Evolutionary conservation across 2,113 vertebrate genomes (phyloP).

Genomic region (Octodon degus): DNA sequence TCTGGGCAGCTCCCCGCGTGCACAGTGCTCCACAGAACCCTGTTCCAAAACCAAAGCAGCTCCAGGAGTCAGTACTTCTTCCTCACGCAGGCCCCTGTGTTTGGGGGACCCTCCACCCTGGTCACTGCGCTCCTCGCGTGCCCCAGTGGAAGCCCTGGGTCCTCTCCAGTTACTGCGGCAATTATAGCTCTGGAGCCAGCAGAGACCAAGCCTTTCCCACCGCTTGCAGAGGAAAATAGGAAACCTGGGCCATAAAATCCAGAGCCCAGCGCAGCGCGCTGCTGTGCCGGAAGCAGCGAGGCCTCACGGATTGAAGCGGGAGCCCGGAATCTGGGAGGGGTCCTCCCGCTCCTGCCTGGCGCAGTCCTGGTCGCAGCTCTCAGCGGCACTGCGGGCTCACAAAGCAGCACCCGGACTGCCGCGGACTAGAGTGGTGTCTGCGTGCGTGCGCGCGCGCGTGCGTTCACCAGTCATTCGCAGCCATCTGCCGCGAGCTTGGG

Average conservation of each 20-base stretch:
- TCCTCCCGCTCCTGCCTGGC: rapidly evolving
- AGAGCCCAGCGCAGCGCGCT: neutral
- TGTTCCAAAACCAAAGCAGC: neutral
- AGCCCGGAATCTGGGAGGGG: neutral
- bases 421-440: neutral
- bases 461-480: rapidly evolving
- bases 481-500: neutral
- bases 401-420: rapidly evolving
- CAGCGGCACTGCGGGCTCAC: rapidly evolving
- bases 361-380: neutral
- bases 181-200: neutral
- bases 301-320: rapidly evolving
- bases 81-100: neutral
- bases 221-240: neutral
- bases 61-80: neutral
- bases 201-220: neutral
- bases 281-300: too few species aligned
- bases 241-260: neutral
- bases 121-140: neutral
- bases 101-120: neutral
- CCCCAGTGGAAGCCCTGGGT: neutral
- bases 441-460: rapidly evolving
- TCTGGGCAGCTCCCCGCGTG: neutral
- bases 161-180: neutral
- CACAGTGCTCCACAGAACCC: rapidly evolving